phyloP scores from a whole-genome alignment of 2,888 invertebrate species.

The Noctua comes region DNA sequence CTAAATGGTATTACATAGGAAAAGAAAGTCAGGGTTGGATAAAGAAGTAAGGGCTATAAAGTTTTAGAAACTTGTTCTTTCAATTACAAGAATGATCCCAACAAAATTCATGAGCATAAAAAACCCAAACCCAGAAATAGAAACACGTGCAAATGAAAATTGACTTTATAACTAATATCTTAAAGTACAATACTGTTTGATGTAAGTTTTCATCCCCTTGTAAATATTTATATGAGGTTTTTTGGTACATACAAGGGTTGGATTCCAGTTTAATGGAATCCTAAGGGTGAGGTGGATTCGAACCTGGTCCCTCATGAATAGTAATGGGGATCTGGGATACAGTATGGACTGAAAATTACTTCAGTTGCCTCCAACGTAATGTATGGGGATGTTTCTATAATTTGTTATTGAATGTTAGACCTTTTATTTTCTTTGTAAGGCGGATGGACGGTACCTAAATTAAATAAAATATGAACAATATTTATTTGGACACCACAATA shows the following conservation, averaged over 20 bases:
- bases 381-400: conserved; percentile 48
- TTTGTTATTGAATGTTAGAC: conserved; percentile 47
- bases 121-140: conserved; percentile 30
- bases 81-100: conserved; percentile 11
- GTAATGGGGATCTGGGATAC: conserved; percentile 68
- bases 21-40: not conserved
- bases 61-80: not conserved
- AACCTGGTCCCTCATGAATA: conserved; percentile 75
- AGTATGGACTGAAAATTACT: conserved; percentile 59
- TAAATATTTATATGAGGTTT: conserved; percentile 81
- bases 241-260: conserved; percentile 73
- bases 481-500: not conserved
- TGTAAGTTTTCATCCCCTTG: conserved; percentile 65
- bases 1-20: not conserved
- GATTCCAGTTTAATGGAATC: conserved; percentile 80
- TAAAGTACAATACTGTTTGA: conserved; percentile 77
- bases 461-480: not conserved
- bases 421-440: not conserved
- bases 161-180: conserved; percentile 65
- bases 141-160: conserved; percentile 65
- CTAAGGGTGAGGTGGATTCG: conserved; percentile 67
- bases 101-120: conserved; percentile 39
- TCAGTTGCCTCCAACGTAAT: conserved; percentile 27
- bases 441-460: no score
- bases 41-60: not conserved